Base-by-base conservation (phyloP, 2,888 invertebrate species). In the Thymelicus lineola region DNA sequence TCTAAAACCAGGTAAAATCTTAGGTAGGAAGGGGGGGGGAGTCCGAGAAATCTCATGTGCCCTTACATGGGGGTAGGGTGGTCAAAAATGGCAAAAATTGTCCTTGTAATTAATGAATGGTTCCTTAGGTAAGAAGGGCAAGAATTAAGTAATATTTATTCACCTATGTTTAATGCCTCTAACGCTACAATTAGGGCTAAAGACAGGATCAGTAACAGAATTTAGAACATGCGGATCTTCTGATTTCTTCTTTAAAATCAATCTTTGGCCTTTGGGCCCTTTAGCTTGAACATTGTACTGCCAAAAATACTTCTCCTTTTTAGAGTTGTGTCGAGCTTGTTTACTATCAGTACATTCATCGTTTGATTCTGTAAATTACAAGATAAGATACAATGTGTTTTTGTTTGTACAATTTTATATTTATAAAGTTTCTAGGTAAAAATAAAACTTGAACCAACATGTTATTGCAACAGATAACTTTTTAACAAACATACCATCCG, bases 251-350 rank as follows among this genome's bases (percentile, higher is more conserved):
- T 97, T 97, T 79, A 98, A 95, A 61, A 97, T 96, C 73, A 98
- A 94, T 74, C 98, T 94, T 87, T 98, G 98, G 55, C 99, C 98
- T 92, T 99, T 98, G 6, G 99, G 98, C 1, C 99, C 99, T 91
- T 99, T 98, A 1, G 99, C 97, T 91, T 99, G 99, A 0, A 99
- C 98, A 93, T 99, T 99, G 88, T 99, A 99, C 87, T 99, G 99
- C 99, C 99, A 99, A 87, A 99, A 99, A 90, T 95, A 99, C 73
- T 97, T 95, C 82, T 98, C 98, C 78, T 96, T 97, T 86, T 97
- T 97, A 64, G 91, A 87, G 74, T 77, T 83, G 38, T 83, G 83
- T 14, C 92, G 82, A 28, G 89, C 83, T 72, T 94, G 87, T 82
- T 90, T 92, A 70, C 84, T 84, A 82, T 94, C 95, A 71, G 94